Evolutionary conservation across 2,113 vertebrate genomes (phyloP).

Genomic region (Oncorhynchus mykiss): DNA sequence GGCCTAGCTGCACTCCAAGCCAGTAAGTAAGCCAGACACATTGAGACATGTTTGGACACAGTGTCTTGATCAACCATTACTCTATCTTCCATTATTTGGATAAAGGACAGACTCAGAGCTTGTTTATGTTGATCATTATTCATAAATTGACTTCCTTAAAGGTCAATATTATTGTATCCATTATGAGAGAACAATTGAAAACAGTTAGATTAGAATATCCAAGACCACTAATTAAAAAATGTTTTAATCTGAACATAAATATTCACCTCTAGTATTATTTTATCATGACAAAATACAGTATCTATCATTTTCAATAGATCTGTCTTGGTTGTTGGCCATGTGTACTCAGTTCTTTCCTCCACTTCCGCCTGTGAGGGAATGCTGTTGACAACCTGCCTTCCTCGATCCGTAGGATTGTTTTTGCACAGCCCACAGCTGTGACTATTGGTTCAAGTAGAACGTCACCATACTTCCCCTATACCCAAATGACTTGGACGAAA

Average conservation of each 20-base stretch:
- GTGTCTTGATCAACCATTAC: background rate
- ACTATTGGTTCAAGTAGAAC: background rate
- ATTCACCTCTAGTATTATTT: background rate
- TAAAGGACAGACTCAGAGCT: background rate
- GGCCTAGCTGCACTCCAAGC: conserved; percentile 9
- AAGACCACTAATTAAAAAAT: background rate
- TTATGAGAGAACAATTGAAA: background rate
- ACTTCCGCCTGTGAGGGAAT: conserved; percentile 8
- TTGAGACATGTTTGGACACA: background rate
- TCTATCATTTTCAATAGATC: background rate
- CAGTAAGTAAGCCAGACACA: conserved; percentile 1
- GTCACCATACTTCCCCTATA: background rate
- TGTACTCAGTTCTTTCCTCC: background rate
- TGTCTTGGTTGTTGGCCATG: background rate
- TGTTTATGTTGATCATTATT: conserved; percentile 3
- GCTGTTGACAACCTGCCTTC: conserved; percentile 45
- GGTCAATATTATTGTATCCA: background rate
- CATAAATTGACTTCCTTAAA: background rate
- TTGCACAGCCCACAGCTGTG: conserved; percentile 8
- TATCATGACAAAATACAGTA: too few species aligned
- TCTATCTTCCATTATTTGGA: background rate
- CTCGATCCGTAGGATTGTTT: conserved; percentile 21
- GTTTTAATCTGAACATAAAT: background rate
- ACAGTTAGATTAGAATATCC: background rate
- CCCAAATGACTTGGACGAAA: background rate